phyloP scores from a whole-genome alignment of 1,140 invertebrate species.

The Dinoponera quadriceps region DNA sequence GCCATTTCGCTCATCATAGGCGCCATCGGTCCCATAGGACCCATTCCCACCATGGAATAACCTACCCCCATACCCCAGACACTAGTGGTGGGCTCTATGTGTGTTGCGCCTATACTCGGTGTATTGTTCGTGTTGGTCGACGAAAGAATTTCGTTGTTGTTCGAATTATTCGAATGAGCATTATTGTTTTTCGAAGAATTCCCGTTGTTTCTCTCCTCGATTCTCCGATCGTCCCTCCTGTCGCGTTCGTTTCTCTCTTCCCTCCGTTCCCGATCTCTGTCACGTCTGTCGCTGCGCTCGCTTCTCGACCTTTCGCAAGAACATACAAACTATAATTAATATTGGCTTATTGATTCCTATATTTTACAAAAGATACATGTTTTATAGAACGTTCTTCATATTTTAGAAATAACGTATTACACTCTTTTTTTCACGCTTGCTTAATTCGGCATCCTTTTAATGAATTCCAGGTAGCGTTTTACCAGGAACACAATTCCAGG shows the following conservation, averaged over 20 bases:
- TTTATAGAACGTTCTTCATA: too few species aligned
- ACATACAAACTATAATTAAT: constrained; percentile 43
- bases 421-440: too few species aligned
- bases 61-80: constrained; percentile 85
- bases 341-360: too few species aligned
- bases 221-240: constrained; percentile 79
- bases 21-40: constrained; percentile 85
- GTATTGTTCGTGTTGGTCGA: constrained; percentile 66
- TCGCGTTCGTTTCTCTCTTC: constrained; percentile 83
- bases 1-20: constrained; percentile 85
- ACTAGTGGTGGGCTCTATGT: constrained; percentile 80
- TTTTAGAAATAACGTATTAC: too few species aligned
- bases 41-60: constrained; percentile 88
- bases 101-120: constrained; percentile 74
- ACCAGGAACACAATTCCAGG: too few species aligned
- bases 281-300: constrained; percentile 81
- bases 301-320: constrained; percentile 76
- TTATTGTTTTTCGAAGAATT: constrained; percentile 75
- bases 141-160: constrained; percentile 74
- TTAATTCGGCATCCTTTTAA: not conserved
- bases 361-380: too few species aligned
- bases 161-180: constrained; percentile 76
- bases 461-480: not conserved
- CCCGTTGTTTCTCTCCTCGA: constrained; percentile 80
- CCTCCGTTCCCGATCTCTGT: constrained; percentile 82